phyloP scores from a whole-genome alignment of 2,888 invertebrate genomes.

The Sesamia inferens region DNA sequence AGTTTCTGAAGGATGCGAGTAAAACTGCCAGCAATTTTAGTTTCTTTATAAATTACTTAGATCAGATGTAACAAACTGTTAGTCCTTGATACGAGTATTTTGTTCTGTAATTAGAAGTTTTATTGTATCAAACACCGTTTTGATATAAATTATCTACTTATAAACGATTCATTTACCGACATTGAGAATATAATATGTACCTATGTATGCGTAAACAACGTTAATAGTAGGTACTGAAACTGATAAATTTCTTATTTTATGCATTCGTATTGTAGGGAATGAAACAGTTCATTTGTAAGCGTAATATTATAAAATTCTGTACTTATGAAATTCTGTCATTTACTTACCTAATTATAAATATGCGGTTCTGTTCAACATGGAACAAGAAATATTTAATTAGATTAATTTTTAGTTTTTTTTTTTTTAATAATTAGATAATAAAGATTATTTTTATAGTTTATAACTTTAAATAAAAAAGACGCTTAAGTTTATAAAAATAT shows the following conservation, averaged over 20 bases:
- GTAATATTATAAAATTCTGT: neutral
- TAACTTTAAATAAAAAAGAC: too few relatives aligned
- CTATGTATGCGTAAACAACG: too few relatives aligned
- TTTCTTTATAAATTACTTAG: neutral
- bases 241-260: neutral
- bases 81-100: neutral
- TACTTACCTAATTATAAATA: neutral
- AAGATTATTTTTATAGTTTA: too few relatives aligned
- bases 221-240: neutral
- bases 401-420: too few relatives aligned
- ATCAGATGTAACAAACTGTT: neutral
- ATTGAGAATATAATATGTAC: too few relatives aligned
- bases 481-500: too few relatives aligned
- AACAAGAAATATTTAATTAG: too few relatives aligned
- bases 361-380: neutral
- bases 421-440: too few relatives aligned
- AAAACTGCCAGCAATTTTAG: neutral
- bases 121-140: constrained; percentile 30
- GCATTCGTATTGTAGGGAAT: neutral
- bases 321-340: neutral
- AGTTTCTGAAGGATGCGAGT: neutral
- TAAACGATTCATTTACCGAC: constrained; percentile 22
- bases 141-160: constrained; percentile 30
- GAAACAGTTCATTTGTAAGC: neutral
- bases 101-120: constrained; percentile 6